Evolutionary conservation across 2,888 invertebrate genomes (phyloP).

Genomic region (Melangyna quadrimaculata): DNA sequence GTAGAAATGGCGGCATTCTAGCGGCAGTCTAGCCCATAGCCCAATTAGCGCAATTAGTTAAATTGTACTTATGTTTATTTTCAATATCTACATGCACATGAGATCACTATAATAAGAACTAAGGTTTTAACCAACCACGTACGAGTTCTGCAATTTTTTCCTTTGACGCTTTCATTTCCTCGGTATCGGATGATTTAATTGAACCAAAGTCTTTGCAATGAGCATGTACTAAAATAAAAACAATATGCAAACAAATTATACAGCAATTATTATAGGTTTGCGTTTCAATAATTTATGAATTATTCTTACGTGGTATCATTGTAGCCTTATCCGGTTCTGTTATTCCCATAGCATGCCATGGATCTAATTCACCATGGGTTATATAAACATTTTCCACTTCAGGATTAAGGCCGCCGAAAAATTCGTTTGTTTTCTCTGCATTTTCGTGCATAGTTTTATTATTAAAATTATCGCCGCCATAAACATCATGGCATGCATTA

Average conservation of each 20-base stretch:
- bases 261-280: not conserved
- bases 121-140: conserved; percentile 75
- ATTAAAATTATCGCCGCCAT: conserved; percentile 75
- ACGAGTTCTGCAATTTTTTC: conserved; percentile 77
- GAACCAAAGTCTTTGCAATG: conserved; percentile 79
- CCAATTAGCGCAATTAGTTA: no score
- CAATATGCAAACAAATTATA: not conserved
- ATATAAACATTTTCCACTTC: conserved; percentile 82
- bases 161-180: conserved; percentile 77
- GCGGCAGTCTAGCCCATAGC: no score
- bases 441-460: conserved; percentile 74
- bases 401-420: conserved; percentile 81
- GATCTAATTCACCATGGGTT: conserved; percentile 83
- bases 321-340: conserved; percentile 76
- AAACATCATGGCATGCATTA: conserved; percentile 76
- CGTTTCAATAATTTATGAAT: not conserved
- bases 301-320: conserved; percentile 76
- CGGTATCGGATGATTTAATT: conserved; percentile 75
- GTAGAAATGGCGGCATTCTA: no score
- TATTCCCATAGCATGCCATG: conserved; percentile 83
- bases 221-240: conserved; percentile 75
- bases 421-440: conserved; percentile 79
- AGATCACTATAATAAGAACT: no score
- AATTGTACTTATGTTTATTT: no score
- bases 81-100: no score